phyloP scores from a whole-genome alignment of 1,140 invertebrate genomes.

The Sesamia nonagrioides region DNA sequence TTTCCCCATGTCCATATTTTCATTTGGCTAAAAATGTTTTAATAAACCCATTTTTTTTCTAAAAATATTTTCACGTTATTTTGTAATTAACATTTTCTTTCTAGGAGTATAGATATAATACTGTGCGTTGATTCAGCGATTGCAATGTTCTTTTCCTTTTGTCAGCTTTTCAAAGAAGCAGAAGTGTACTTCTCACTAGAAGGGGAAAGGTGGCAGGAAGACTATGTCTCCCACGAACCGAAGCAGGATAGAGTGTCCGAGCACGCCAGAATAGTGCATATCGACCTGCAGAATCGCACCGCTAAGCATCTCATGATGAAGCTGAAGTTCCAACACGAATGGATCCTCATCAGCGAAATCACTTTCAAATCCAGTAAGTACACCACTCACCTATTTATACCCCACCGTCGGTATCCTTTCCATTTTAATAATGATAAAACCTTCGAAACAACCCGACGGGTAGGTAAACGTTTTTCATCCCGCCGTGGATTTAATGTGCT shows the following conservation, averaged over 20 bases:
- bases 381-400: not conserved
- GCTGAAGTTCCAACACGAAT: conserved; percentile 93
- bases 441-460: conserved; percentile 7
- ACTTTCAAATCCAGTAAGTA: conserved; percentile 93
- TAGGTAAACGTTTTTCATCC: conserved; percentile 8
- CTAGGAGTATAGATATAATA: not conserved
- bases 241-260: conserved; percentile 90
- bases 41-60: not conserved
- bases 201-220: conserved; percentile 91
- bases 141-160: conserved; percentile 2
- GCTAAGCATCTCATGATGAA: conserved; percentile 93
- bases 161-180: conserved; percentile 91
- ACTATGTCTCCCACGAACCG: conserved; percentile 84
- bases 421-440: conserved; percentile 28
- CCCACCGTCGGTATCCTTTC: not conserved
- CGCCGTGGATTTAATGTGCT: conserved; percentile 31
- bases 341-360: conserved; percentile 96
- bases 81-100: not conserved
- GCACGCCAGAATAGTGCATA: conserved; percentile 90
- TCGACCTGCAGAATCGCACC: conserved; percentile 92
- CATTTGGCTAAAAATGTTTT: not conserved
- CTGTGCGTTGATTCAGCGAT: not conserved
- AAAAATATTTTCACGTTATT: not conserved
- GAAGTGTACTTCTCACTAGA: conserved; percentile 93
- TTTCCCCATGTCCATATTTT: not conserved